These are phyloP conservation scores for Halcyon chelicuti DNA, from an alignment of 2,797 vertebrate genomes.

Conservation along the genomic window DNA sequence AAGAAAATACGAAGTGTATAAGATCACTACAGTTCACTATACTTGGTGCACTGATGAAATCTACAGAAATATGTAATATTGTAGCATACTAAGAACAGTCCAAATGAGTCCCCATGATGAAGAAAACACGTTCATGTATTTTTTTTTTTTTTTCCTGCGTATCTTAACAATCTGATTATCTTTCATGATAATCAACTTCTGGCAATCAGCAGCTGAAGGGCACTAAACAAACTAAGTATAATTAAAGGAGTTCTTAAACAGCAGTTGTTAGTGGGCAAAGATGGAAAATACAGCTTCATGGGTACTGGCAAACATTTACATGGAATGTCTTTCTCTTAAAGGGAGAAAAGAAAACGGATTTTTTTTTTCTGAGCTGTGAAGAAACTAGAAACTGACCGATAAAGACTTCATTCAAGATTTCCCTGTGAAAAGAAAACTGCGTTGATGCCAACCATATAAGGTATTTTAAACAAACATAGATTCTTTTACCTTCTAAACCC, in stretches of 20 bases:
- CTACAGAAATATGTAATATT: not conserved
- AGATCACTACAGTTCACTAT: not conserved
- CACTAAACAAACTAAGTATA: not conserved
- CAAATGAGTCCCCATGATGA: not conserved
- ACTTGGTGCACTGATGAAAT: not conserved
- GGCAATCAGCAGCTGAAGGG: conserved; percentile 1
- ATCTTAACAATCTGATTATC: conserved; percentile 37
- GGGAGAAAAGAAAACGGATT: conserved; percentile 54
- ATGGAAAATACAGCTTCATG: not conserved
- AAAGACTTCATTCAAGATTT: conserved; percentile 11
- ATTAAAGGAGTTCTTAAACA: conserved; percentile 33
- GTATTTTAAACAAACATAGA: conserved; percentile 47
- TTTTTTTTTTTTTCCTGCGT: not conserved
- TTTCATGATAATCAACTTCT: conserved; percentile 14
- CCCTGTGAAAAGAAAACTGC: not conserved
- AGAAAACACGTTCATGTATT: not conserved
- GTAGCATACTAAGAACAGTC: not conserved
- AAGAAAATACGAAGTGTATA: not conserved
- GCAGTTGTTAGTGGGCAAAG: not conserved
- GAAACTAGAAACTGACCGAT: not conserved
- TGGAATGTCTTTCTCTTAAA: conserved; percentile 50
- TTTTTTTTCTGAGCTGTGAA: not conserved
- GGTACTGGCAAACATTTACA: conserved; percentile 13
- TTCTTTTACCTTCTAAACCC: not conserved
- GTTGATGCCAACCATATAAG: conserved; percentile 63